phyloP scores from a whole-genome alignment of 2,113 vertebrate species.

The Eublepharis macularius region DNA sequence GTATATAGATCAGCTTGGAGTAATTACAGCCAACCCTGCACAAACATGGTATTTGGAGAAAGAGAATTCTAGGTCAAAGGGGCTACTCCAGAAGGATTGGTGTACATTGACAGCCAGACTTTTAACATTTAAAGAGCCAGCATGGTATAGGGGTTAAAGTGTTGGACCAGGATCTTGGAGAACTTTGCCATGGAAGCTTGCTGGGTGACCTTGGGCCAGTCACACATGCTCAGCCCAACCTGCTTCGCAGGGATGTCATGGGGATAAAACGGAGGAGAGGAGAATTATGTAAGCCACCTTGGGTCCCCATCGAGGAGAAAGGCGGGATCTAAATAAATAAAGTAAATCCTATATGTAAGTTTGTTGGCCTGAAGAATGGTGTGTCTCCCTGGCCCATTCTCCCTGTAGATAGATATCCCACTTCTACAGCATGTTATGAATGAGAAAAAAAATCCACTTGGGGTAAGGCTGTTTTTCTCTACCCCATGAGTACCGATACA shows the following conservation, averaged over 20 bases:
- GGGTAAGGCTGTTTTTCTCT: background rate
- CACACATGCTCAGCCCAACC: no score
- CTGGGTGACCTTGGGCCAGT: no score
- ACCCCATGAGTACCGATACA: background rate
- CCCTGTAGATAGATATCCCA: background rate
- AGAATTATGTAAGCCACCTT: no score
- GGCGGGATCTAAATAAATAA: no score
- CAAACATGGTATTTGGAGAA: background rate
- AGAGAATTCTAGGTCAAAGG: background rate
- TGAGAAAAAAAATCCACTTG: background rate
- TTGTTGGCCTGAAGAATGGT: background rate
- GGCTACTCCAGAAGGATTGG: background rate
- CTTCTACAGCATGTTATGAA: background rate
- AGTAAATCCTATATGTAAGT: background rate
- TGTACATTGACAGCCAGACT: background rate
- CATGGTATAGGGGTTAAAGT: no score
- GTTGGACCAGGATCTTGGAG: no score
- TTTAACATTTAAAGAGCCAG: background rate
- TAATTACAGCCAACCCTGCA: background rate
- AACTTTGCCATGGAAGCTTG: no score
- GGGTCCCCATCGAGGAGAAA: no score
- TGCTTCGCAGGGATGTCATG: no score
- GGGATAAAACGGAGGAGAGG: no score
- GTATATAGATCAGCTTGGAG: background rate
- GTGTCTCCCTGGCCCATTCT: background rate